Evolutionary conservation across 1,140 invertebrate species (phyloP), one percentile per base, ranked within the genome.

Genomic region (Scylla paramamosain): DNA sequence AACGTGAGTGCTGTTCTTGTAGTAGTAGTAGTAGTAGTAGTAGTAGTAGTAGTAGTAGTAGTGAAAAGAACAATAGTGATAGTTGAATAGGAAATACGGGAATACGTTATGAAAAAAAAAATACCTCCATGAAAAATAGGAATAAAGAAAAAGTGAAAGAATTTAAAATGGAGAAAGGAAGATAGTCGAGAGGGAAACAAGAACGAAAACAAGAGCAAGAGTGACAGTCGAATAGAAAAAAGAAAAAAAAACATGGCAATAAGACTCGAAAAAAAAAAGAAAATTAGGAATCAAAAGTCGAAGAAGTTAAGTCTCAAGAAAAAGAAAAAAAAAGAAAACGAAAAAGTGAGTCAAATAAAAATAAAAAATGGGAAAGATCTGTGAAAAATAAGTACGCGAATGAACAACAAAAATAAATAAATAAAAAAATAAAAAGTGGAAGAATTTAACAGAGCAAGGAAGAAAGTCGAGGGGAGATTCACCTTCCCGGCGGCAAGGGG

Each of bases 11-110:
- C 28, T 87, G 1, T 32, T 25, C 2, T 89, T 8, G 45, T 45
- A 48, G 45, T 48, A 4, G 39, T 89, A 45, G 87, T 89, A 89
- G 45, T 12, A 88, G 31, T 88, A 32, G 86, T 88, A 32, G 86
- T 88, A 32, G 16, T 89, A 46, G 31, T 89, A 46, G 31, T 89
- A 45, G 31, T 89, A 46, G 31, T 89, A 39, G 39, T 89, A 46
- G 39, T 39, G 48, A 16, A 6, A 45, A 39, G 4, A 31, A 3
- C n/a, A 12, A 10, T 89, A 32, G 31, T 88, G 25, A 8, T 59
- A 59, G 52, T 77, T 16, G 8, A 25, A 12, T 25, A n/a, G 25
- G 48, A 52, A 52, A 52, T 7, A 14, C 6, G 14, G 48, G 48
- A 52, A 14, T n/a, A n/a, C n/a, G n/a, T n/a, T n/a, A n/a, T 59